phyloP scores from a whole-genome alignment of 2,888 invertebrate species.

The Metopia argyrocephala region DNA sequence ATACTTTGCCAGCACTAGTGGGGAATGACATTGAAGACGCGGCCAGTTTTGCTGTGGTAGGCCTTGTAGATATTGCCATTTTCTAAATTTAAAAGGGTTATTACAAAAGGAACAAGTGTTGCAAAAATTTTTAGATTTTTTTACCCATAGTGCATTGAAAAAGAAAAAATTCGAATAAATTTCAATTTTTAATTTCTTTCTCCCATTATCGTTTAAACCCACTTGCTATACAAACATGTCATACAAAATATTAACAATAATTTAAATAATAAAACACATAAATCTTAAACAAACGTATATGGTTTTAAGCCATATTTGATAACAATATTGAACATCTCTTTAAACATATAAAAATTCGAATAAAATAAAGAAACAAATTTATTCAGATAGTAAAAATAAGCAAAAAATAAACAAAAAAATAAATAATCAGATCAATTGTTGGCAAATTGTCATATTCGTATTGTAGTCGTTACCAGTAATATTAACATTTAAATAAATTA shows the following conservation, averaged over 20 bases:
- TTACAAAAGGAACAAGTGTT: too few species aligned
- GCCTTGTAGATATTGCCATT: too few species aligned
- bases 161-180: not conserved
- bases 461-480: constrained; percentile 1
- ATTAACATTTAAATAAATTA: constrained; percentile 48
- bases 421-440: constrained; percentile 52
- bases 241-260: constrained; percentile 35
- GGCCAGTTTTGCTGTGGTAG: too few species aligned
- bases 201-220: constrained; percentile 2
- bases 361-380: constrained; percentile 19
- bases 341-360: not conserved
- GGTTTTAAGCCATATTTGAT: constrained; percentile 33
- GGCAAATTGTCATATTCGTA: constrained; percentile 39
- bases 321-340: constrained; percentile 16
- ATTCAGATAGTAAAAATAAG: not conserved
- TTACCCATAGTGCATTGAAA: constrained; percentile 4
- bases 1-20: too few species aligned
- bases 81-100: too few species aligned
- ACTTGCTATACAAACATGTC: constrained; percentile 17
- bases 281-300: constrained; percentile 42
- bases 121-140: too few species aligned
- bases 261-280: constrained; percentile 47
- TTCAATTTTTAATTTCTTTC: not conserved
- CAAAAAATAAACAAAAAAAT: not conserved
- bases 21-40: too few species aligned